Evolutionary conservation across 2,797 vertebrate genomes (phyloP).

Genomic region (Myripristis jacobus): DNA sequence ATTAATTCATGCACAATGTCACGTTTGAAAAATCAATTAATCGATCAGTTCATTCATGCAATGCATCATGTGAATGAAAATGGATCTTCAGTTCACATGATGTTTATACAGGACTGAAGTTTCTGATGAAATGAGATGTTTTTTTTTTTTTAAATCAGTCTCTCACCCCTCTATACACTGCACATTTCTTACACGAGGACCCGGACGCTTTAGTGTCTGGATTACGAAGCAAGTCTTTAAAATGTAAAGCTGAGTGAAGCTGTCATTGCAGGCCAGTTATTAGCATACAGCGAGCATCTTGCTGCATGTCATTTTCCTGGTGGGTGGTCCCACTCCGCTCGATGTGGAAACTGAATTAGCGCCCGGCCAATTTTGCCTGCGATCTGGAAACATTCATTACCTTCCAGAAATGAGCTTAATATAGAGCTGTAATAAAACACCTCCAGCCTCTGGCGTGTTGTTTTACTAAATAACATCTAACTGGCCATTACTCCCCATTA

Average conservation of each 20-base stretch:
- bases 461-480: constrained; percentile 90
- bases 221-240: constrained; percentile 4
- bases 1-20: too few species aligned
- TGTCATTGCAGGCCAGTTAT: constrained; percentile 53
- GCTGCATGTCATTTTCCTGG: constrained; percentile 67
- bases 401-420: constrained; percentile 85
- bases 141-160: too few species aligned
- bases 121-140: too few species aligned
- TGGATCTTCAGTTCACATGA: too few species aligned
- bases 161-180: too few species aligned
- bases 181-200: too few species aligned
- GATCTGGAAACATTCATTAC: constrained; percentile 91
- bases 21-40: too few species aligned
- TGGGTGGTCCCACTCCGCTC: constrained; percentile 84
- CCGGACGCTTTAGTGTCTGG: too few species aligned
- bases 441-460: constrained; percentile 84
- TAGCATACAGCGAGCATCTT: constrained; percentile 60
- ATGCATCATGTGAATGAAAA: too few species aligned
- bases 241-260: constrained; percentile 59
- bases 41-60: too few species aligned
- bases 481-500: constrained; percentile 91
- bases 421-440: constrained; percentile 88
- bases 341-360: constrained; percentile 86
- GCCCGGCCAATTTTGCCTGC: constrained; percentile 79
- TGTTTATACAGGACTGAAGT: too few species aligned